Evolutionary conservation across 2,888 invertebrate species (phyloP).

Genomic region (Lasioglossum pauxillum): DNA sequence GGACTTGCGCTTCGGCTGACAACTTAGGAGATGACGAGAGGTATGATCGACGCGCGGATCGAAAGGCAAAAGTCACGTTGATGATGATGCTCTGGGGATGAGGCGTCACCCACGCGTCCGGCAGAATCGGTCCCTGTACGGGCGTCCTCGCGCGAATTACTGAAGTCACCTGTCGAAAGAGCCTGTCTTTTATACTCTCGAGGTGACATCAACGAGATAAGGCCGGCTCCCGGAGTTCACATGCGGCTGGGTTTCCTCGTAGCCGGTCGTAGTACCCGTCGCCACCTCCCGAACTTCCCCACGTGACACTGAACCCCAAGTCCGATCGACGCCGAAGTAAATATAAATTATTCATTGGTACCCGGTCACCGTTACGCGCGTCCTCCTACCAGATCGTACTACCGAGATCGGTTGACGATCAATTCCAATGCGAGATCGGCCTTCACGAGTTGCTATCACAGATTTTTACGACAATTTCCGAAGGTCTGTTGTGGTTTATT

Average conservation of each 20-base stretch:
- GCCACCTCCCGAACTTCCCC: neutral
- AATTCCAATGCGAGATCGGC: neutral
- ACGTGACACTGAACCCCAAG: conserved; percentile 11
- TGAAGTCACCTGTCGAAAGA: conserved; percentile 70
- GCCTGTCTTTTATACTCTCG: conserved; percentile 77
- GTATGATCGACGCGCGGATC: neutral
- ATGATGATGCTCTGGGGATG: neutral
- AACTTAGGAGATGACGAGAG: neutral
- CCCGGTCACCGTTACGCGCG: neutral
- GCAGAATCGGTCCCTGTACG: neutral
- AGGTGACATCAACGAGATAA: conserved; percentile 59
- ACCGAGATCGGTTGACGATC: neutral
- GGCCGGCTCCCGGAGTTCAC: conserved; percentile 46
- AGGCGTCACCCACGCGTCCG: conserved; percentile 7
- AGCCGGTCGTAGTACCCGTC: conserved; percentile 35
- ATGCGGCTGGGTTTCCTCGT: conserved; percentile 52
- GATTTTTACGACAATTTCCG: neutral
- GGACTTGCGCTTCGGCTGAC: neutral
- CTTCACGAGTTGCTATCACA: neutral
- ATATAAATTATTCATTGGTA: conserved; percentile 3
- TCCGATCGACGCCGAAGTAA: neutral
- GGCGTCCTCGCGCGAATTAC: conserved; percentile 69
- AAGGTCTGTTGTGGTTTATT: neutral
- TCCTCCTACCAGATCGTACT: neutral
- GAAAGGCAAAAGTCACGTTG: neutral